Evolutionary conservation across 2,113 vertebrate species (phyloP).

Genomic region (Corythornis vintsioides): DNA sequence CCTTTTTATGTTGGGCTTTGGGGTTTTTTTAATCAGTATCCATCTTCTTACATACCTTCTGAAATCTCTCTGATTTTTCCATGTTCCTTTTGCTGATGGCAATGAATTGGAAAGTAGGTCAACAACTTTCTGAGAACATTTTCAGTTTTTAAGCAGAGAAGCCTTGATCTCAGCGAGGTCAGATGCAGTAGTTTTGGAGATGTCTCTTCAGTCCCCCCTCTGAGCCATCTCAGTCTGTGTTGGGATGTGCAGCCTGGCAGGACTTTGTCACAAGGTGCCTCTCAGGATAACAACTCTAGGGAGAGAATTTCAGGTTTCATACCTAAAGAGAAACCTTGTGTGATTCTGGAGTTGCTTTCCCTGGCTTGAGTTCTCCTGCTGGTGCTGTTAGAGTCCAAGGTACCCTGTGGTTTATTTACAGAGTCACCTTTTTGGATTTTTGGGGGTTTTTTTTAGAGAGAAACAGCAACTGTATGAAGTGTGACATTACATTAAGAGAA

Average conservation of each 20-base stretch:
- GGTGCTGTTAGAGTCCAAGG: neutral
- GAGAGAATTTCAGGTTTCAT: neutral
- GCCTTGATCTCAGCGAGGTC: neutral
- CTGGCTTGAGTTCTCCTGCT: neutral
- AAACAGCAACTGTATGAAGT: neutral
- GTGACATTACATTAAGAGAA: neutral
- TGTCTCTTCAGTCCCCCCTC: neutral
- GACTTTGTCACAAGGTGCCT: neutral
- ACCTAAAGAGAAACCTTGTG: neutral
- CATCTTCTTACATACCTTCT: neutral
- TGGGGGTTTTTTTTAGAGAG: neutral
- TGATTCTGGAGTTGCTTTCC: neutral
- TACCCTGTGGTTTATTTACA: neutral
- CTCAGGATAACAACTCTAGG: neutral
- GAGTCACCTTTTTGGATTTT: neutral
- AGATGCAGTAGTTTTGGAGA: neutral
- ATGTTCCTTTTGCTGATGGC: neutral
- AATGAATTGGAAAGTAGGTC: neutral
- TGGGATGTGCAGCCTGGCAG: neutral
- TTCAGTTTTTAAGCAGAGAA: neutral
- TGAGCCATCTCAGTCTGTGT: neutral
- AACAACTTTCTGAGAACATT: neutral
- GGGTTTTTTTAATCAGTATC: neutral
- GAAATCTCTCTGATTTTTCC: neutral
- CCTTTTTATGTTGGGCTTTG: neutral